A percentile compares a stretch with the other conserved stretches of the same genome.
Evolutionary conservation across 1,140 invertebrate species (phyloP).

Genomic region (Drosophila sp.): DNA sequence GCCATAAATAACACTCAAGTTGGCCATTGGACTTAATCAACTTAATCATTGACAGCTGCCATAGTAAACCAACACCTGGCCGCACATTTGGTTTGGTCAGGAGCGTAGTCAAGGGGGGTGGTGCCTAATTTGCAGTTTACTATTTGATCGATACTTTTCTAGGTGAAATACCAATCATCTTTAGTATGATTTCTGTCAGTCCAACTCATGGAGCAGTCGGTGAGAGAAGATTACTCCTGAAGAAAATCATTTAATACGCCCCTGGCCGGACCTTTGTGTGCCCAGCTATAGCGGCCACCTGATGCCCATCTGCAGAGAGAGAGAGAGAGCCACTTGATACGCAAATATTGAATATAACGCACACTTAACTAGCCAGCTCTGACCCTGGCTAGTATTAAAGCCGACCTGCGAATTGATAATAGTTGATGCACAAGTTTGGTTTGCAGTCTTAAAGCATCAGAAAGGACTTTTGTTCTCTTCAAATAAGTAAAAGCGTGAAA

Average conservation of each 20-base stretch:
- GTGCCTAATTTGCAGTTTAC: too few species aligned
- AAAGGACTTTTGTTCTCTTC: neutral
- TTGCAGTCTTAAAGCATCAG: neutral
- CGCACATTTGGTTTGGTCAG: neutral
- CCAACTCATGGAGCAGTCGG: too few species aligned
- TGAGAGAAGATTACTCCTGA: neutral
- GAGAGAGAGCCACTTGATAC: neutral
- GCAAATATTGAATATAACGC: neutral
- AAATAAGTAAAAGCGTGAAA: neutral
- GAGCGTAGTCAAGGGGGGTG: neutral
- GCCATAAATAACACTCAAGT: conserved; percentile 39
- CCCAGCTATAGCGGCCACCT: neutral
- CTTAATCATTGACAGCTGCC: conserved; percentile 12
- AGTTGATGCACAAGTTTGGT: neutral
- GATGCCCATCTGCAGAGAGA: neutral
- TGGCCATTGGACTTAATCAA: conserved; percentile 34
- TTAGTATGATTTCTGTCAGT: too few species aligned
- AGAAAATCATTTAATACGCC: neutral
- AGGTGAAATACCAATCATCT: too few species aligned
- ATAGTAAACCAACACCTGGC: conserved; percentile 24
- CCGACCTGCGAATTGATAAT: neutral
- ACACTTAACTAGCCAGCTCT: neutral
- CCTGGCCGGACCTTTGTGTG: neutral
- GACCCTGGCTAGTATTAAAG: neutral
- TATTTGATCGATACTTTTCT: too few species aligned